Evolutionary conservation across 2,113 vertebrate genomes (phyloP), one percentile per base, ranked within the genome.

Genomic region (Romanogobio albipinnatus): DNA sequence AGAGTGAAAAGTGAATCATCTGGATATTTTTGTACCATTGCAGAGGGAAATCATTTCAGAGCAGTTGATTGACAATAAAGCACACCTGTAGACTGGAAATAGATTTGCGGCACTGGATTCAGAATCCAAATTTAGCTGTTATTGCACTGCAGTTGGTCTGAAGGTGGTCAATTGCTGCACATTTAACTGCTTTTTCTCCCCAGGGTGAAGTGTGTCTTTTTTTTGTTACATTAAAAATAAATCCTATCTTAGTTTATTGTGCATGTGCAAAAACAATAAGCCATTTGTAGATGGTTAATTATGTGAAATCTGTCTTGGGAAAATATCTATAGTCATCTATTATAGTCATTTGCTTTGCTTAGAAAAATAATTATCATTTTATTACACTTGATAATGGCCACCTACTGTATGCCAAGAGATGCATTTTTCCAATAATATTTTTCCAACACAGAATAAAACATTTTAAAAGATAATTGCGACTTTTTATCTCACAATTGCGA

Each of bases 1-100:
- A 24, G 29, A 82, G 56, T 64, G 45, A 68, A 82, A 70, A 82
- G 64, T 82, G 64, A 82, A 82, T 58, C 80, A 71, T 73, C 81
- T 71, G 66, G 29, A 43, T 82, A 82, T 73, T 70, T 82, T 71
- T 71, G 49, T 71, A 58, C 26, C 29, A 39, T 6, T 82, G 64
- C 64, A 70, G 47, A 71, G 64, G 80, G 19, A 70, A 82, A 53
- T 82, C 29, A 70, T 36, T 82, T 71, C 19, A 71, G 45, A 36
- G 49, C 29, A 29, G 66, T 14, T 81, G 61, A 81, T 58, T 71
- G 80, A 82, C 47, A 71, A 56, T 36, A n/a, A 24, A 26, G 49
- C 19, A 56, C 49, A 71, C 80, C 61, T 66, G 13, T 39, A 43
- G 33, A 82, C 33, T 26, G 66, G 64, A 71, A 82, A 82, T 53